These are phyloP conservation scores for Tachycineta bicolor DNA, from an alignment of 2,113 vertebrate species.

Conservation along the genomic window DNA sequence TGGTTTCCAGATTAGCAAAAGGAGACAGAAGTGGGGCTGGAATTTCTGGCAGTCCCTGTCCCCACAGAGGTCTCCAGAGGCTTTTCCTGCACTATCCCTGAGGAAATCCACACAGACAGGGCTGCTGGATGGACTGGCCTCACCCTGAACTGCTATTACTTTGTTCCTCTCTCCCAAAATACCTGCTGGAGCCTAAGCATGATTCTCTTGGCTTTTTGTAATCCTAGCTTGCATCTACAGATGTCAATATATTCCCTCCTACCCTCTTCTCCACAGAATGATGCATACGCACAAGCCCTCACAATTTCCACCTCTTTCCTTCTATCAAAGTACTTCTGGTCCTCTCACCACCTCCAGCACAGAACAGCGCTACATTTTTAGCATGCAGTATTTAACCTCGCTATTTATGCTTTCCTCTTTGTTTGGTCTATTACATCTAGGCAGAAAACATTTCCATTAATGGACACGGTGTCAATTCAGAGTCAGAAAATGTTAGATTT, in stretches of 20 bases:
- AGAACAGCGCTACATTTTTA: not conserved
- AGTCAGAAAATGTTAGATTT: not conserved
- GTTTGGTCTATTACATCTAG: not conserved
- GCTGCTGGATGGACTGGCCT: not conserved
- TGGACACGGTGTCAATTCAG: not conserved
- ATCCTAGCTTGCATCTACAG: not conserved
- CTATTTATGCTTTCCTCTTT: not conserved
- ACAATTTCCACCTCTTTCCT: not conserved
- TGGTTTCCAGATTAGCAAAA: not conserved
- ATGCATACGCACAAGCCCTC: not conserved
- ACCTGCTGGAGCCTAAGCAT: not conserved
- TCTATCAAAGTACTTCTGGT: not conserved
- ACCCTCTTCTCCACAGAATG: not conserved
- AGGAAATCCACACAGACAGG: not conserved
- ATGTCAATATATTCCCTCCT: not conserved
- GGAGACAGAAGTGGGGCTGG: not conserved
- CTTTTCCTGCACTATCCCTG: not conserved
- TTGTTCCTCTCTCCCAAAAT: not conserved
- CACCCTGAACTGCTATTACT: not conserved
- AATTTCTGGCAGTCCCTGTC: rapidly evolving
- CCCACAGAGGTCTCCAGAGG: not conserved
- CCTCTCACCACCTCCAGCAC: not conserved
- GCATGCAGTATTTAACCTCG: not conserved
- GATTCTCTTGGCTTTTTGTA: not conserved
- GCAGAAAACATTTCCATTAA: conserved; percentile 16